These are phyloP conservation scores for Chesias legatella DNA, from an alignment of 2,888 invertebrate species.

Conservation along the genomic window DNA sequence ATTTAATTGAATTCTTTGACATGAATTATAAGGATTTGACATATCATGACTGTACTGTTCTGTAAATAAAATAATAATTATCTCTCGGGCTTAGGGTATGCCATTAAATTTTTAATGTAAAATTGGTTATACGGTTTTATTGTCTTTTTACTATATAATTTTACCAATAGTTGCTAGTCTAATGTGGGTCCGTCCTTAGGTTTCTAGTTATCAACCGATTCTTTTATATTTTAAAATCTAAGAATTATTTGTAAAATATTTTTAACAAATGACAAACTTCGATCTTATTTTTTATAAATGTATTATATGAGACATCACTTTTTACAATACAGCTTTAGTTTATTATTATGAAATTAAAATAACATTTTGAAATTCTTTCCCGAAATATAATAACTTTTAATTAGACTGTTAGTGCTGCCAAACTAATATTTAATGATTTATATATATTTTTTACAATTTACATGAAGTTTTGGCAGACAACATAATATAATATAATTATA, in stretches of 20 bases:
- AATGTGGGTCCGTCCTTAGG: slow-evolving; percentile 44
- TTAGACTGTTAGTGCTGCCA: slow-evolving; percentile 3
- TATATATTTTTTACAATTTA: slow-evolving; percentile 7
- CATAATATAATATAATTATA: slow-evolving; percentile 1
- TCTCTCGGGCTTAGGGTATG: slow-evolving; percentile 19
- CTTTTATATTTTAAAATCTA: not conserved
- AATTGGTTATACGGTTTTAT: slow-evolving; percentile 18
- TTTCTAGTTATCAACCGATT: slow-evolving; percentile 29
- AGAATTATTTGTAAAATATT: not conserved
- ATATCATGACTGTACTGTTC: slow-evolving; percentile 7
- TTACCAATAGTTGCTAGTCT: slow-evolving; percentile 35
- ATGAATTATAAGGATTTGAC: slow-evolving; percentile 10
- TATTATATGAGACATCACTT: not conserved
- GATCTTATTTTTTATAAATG: not conserved
- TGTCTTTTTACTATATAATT: slow-evolving; percentile 6
- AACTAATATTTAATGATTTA: not conserved
- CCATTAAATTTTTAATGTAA: slow-evolving; percentile 13
- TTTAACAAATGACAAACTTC: not conserved
- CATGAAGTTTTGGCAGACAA: slow-evolving; percentile 4
- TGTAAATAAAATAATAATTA: slow-evolving; percentile 17
- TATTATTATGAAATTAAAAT: not conserved
- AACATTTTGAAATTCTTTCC: not conserved
- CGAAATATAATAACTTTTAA: not conserved
- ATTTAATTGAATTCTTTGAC: slow-evolving; percentile 2
- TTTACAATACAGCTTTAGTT: no score